Conservation (phyloP, 2,888 invertebrate species). For the Drosophila yooni region DNA sequence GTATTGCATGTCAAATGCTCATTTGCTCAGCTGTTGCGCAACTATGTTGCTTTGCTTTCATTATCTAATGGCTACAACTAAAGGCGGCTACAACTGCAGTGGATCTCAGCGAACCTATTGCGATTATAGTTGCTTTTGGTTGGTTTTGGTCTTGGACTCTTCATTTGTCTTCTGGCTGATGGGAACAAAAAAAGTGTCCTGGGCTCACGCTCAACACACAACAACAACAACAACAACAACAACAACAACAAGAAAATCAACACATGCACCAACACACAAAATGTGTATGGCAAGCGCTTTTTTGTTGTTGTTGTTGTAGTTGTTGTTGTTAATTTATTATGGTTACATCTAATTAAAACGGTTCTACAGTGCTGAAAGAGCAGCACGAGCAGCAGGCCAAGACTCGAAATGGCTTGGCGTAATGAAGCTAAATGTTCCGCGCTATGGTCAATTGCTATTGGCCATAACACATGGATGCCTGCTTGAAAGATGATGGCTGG, state of each 20-base stretch:
- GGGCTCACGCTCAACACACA: slow-evolving; percentile 50
- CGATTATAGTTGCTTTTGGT: slow-evolving; percentile 11
- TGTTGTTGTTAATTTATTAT: slow-evolving; percentile 71
- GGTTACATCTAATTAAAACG: slow-evolving; percentile 79
- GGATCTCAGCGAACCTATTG: slow-evolving; percentile 13
- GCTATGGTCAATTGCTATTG: slow-evolving; percentile 77
- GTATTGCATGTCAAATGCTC: slow-evolving; percentile 65
- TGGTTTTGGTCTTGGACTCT: slow-evolving; percentile 33
- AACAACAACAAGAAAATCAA: slow-evolving; percentile 1
- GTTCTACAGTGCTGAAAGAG: slow-evolving; percentile 65
- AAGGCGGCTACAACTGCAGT: slow-evolving; percentile 8
- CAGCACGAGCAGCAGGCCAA: slow-evolving; percentile 33
- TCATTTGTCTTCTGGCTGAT: slow-evolving; percentile 65
- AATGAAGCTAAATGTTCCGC: slow-evolving; percentile 79
- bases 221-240: background rate
- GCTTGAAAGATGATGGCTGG: slow-evolving; percentile 44
- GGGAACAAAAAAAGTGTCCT: slow-evolving; percentile 65
- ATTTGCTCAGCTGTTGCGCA: slow-evolving; percentile 50
- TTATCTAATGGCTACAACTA: slow-evolving; percentile 44
- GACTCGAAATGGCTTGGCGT: slow-evolving; percentile 73
- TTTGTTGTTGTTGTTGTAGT: slow-evolving; percentile 13
- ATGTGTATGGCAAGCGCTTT: background rate
- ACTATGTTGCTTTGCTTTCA: slow-evolving; percentile 36
- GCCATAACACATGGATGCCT: slow-evolving; percentile 66
- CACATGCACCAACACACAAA: slow-evolving; percentile 17